A percentile compares a stretch with the other conserved stretches of the same genome.
Evolutionary conservation across 2,888 invertebrate species (phyloP).

Genomic region (Sarcophaga carnaria): DNA sequence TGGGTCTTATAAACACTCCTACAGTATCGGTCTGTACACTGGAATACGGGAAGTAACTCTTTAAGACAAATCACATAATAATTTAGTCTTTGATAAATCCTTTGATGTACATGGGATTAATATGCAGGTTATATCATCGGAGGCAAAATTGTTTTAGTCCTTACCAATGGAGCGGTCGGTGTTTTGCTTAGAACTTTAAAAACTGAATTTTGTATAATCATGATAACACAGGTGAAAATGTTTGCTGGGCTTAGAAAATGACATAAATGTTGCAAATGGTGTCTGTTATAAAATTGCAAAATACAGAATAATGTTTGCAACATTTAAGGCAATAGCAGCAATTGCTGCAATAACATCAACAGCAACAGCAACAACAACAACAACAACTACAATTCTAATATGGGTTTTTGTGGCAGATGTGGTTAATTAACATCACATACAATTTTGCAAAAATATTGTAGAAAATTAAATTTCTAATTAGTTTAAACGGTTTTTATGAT

Average conservation of each 20-base stretch:
- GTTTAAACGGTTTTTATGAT: slow-evolving; percentile 43
- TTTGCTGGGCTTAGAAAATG: not conserved
- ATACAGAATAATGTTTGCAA: slow-evolving; percentile 7
- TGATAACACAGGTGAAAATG: not conserved
- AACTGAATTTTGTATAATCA: no score
- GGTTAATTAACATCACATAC: slow-evolving; percentile 65
- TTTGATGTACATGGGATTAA: no score
- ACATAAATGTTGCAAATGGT: not conserved
- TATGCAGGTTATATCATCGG: no score
- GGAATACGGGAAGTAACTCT: no score
- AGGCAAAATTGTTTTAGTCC: no score
- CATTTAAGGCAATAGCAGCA: not conserved
- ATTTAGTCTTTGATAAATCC: no score
- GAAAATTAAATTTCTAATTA: slow-evolving; percentile 56
- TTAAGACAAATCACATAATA: no score
- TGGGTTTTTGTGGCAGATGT: slow-evolving; percentile 60
- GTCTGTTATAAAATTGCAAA: slow-evolving; percentile 19
- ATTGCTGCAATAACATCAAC: slow-evolving; percentile 10
- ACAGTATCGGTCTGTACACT: no score
- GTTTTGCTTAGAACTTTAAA: no score
- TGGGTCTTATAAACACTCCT: no score
- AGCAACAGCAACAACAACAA: not conserved
- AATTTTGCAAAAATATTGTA: slow-evolving; percentile 39
- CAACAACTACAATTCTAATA: slow-evolving; percentile 48
- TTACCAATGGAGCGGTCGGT: no score